Evolutionary conservation across 2,797 vertebrate genomes (phyloP).

Genomic region (Phalloptychus januarius): DNA sequence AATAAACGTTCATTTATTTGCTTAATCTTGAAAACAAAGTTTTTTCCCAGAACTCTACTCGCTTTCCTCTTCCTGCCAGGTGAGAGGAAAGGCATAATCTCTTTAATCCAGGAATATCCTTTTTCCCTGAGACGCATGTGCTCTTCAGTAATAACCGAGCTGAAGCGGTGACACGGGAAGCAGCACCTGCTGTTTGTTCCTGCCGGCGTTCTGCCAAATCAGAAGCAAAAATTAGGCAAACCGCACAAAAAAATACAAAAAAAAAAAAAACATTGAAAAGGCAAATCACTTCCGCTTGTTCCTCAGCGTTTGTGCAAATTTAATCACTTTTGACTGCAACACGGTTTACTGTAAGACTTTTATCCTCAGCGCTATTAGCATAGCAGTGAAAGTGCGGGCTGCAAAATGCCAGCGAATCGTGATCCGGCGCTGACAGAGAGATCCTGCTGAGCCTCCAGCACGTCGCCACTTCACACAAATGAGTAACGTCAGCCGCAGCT

Average conservation of each 20-base stretch:
- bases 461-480: slow-evolving; percentile 63
- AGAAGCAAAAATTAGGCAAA: slow-evolving; percentile 18
- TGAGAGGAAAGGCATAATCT: slow-evolving; percentile 45
- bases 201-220: slow-evolving; percentile 3
- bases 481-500: slow-evolving; percentile 41
- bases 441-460: slow-evolving; percentile 51
- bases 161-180: slow-evolving; percentile 40
- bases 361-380: slow-evolving; percentile 14
- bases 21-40: slow-evolving; percentile 55
- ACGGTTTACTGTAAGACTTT: slow-evolving; percentile 27
- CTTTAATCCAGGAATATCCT: slow-evolving; percentile 66
- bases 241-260: slow-evolving; percentile 3
- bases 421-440: slow-evolving; percentile 44
- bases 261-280: slow-evolving; percentile 19
- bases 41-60: slow-evolving; percentile 3
- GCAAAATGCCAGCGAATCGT: slow-evolving; percentile 33
- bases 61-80: slow-evolving; percentile 37
- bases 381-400: slow-evolving; percentile 18
- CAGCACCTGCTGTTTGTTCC: slow-evolving; percentile 34
- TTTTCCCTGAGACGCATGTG: slow-evolving; percentile 51
- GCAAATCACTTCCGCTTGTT: slow-evolving; percentile 25
- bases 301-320: slow-evolving; percentile 2
- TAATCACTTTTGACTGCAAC: slow-evolving; percentile 19
- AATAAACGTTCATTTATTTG: slow-evolving; percentile 42
- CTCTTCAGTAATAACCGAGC: slow-evolving; percentile 56